These are phyloP conservation scores for Frieseomelitta varia DNA, from an alignment of 1,140 invertebrate species.

Conservation along the genomic window DNA sequence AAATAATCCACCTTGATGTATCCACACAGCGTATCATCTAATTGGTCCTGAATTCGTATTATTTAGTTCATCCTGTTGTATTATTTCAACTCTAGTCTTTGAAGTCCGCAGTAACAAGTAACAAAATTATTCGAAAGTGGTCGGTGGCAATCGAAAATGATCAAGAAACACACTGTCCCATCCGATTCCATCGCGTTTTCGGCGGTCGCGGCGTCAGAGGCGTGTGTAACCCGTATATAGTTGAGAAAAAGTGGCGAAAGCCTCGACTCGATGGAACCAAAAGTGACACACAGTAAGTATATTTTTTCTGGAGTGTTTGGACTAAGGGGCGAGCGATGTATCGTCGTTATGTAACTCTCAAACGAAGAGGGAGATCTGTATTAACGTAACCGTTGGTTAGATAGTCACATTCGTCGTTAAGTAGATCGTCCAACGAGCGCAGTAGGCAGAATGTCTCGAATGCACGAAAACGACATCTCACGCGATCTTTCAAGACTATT, in stretches of 20 bases:
- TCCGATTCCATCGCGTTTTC: no score
- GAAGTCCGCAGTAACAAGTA: no score
- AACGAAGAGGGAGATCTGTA: background rate
- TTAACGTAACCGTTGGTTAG: constrained; percentile 16
- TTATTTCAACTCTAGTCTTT: no score
- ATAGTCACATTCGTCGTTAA: constrained; percentile 20
- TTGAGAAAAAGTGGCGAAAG: background rate
- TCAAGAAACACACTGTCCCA: no score
- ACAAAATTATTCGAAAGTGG: no score
- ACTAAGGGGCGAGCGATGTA: background rate
- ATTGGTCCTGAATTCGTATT: no score
- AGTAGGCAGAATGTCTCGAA: constrained; percentile 14
- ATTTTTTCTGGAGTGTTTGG: constrained; percentile 1
- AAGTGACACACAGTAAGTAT: background rate
- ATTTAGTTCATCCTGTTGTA: no score
- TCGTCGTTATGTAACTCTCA: constrained; percentile 18
- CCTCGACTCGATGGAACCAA: background rate
- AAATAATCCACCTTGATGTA: no score
- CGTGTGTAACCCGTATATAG: background rate
- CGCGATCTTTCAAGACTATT: constrained; percentile 57
- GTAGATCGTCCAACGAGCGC: constrained; percentile 15
- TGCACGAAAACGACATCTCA: constrained; percentile 46
- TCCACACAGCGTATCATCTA: no score
- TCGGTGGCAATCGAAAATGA: no score
- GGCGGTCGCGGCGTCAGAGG: no score